These are phyloP conservation scores for Aphidius ervi DNA, from an alignment of 1,140 invertebrate genomes.

Conservation along the genomic window DNA sequence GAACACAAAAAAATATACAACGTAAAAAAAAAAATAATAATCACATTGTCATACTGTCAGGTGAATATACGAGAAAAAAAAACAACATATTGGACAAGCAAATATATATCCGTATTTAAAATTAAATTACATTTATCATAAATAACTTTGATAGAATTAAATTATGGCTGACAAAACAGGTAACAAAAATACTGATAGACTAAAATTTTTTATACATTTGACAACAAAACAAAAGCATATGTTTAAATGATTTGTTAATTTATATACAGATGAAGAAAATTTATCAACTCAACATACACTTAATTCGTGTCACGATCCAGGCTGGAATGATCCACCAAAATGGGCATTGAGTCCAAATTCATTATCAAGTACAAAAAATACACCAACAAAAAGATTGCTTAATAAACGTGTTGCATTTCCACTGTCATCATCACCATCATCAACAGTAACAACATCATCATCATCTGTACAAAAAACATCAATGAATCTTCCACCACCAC, in stretches of 20 bases:
- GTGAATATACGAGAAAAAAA: too few species aligned
- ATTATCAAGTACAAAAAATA: slow-evolving; percentile 21
- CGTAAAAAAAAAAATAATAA: too few species aligned
- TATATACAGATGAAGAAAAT: slow-evolving; percentile 18
- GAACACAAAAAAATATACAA: too few species aligned
- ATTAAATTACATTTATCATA: too few species aligned
- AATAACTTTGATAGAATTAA: too few species aligned
- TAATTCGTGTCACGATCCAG: slow-evolving; percentile 43
- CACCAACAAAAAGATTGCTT: slow-evolving; percentile 40
- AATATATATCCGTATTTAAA: too few species aligned
- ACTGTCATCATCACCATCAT: slow-evolving; percentile 29
- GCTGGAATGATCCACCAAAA: slow-evolving; percentile 56
- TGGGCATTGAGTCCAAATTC: slow-evolving; percentile 37
- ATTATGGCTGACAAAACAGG: too few species aligned
- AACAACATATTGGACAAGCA: too few species aligned
- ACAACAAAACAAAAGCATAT: background rate
- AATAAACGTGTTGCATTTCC: slow-evolving; percentile 54
- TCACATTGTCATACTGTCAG: too few species aligned
- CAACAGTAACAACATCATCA: slow-evolving; percentile 11
- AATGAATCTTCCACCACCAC: slow-evolving; percentile 33
- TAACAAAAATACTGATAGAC: too few species aligned
- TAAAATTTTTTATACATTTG: too few species aligned
- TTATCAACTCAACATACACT: slow-evolving; percentile 43
- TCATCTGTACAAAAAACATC: slow-evolving; percentile 17
- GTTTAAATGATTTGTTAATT: background rate